Evolutionary conservation across 2,888 invertebrate species (phyloP).

Genomic region (Isoperla grammatica): DNA sequence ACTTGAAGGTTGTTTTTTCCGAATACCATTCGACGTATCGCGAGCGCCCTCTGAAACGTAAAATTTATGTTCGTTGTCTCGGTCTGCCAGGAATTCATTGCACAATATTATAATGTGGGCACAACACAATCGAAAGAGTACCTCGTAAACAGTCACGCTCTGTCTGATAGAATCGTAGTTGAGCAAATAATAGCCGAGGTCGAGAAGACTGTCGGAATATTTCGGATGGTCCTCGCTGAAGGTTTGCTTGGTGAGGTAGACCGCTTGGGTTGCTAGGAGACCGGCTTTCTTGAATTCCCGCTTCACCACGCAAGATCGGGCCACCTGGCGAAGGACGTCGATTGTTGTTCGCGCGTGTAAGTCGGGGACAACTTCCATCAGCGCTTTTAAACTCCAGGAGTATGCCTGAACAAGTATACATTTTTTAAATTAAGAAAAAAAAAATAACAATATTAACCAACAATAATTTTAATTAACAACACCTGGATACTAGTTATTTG

Average conservation of each 20-base stretch:
- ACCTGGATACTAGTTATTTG: too few species aligned
- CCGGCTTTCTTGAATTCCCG: conserved; percentile 78
- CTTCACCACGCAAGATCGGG: conserved; percentile 86
- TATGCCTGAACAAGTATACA: conserved; percentile 50
- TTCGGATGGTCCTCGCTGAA: conserved; percentile 62
- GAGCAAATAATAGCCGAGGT: conserved; percentile 86
- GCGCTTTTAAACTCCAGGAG: conserved; percentile 71
- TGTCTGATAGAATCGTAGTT: conserved; percentile 81
- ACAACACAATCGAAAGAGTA: conserved; percentile 34
- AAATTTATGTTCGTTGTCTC: conserved; percentile 7
- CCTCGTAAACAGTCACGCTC: conserved; percentile 80
- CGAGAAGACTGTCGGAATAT: conserved; percentile 77
- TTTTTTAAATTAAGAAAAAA: conserved; percentile 5
- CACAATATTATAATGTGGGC: conserved; percentile 15
- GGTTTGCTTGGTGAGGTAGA: conserved; percentile 57
- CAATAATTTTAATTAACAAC: background rate
- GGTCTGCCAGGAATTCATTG: too few species aligned
- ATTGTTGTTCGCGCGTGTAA: conserved; percentile 61
- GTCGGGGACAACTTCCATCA: conserved; percentile 58
- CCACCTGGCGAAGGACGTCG: conserved; percentile 79
- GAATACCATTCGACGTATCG: conserved; percentile 71
- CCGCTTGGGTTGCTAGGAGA: conserved; percentile 75
- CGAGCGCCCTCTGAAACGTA: conserved; percentile 57
- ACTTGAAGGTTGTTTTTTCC: conserved; percentile 80
- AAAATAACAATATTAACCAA: background rate